A percentile compares a stretch with the other conserved stretches of the same genome.
Evolutionary conservation across 2,888 invertebrate species (phyloP).

Genomic region (Andricus curvator): DNA sequence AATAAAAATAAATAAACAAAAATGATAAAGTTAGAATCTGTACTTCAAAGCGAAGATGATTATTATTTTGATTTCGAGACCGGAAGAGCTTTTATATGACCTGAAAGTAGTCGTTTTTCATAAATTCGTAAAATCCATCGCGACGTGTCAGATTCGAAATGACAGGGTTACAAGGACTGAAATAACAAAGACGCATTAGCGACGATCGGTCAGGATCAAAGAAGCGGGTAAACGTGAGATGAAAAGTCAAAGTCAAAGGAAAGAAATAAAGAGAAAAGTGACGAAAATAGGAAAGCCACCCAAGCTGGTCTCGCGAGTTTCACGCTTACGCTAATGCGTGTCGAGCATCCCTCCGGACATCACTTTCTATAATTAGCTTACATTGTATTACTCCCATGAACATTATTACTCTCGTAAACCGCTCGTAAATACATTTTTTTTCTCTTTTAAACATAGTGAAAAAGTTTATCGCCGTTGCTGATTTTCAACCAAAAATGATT

Average conservation of each 20-base stretch:
- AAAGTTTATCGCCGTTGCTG: background rate
- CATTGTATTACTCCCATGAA: slow-evolving; percentile 74
- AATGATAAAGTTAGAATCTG: background rate
- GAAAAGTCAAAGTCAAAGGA: slow-evolving; percentile 52
- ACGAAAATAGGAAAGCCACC: slow-evolving; percentile 74
- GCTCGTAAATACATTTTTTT: slow-evolving; percentile 68
- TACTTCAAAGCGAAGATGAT: background rate
- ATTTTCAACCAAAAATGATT: too few relatives aligned
- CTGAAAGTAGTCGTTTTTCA: slow-evolving; percentile 41
- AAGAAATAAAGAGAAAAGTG: slow-evolving; percentile 61
- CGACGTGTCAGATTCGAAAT: slow-evolving; percentile 43
- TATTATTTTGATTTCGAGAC: slow-evolving; percentile 18
- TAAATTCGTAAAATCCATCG: slow-evolving; percentile 41
- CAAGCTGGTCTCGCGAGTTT: slow-evolving; percentile 69
- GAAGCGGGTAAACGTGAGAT: slow-evolving; percentile 61
- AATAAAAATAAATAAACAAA: too few relatives aligned
- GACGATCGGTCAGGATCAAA: slow-evolving; percentile 69
- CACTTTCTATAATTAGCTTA: slow-evolving; percentile 75
- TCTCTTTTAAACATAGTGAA: background rate
- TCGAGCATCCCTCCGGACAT: slow-evolving; percentile 60
- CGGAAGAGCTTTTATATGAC: slow-evolving; percentile 6
- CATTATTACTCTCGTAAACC: slow-evolving; percentile 72
- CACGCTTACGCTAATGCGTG: slow-evolving; percentile 69
- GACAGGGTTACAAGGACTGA: slow-evolving; percentile 69
- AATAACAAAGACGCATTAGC: slow-evolving; percentile 76